Evolutionary conservation across 2,113 vertebrate species (phyloP).

Genomic region (Gila orcuttii): DNA sequence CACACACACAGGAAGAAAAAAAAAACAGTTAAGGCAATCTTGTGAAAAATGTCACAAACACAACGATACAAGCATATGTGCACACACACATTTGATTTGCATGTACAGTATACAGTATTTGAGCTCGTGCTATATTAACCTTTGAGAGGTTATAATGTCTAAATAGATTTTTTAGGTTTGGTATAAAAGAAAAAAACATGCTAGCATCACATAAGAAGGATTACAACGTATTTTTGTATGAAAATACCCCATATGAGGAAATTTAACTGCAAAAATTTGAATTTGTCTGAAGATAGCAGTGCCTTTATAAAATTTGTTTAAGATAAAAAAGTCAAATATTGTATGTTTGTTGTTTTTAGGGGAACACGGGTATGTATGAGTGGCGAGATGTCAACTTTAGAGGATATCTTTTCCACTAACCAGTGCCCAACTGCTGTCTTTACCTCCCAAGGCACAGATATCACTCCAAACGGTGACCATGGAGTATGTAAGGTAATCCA

Average conservation of each 20-base stretch:
- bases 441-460: constrained; percentile 80
- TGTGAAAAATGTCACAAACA: constrained; percentile 8
- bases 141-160: background rate
- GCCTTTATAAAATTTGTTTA: background rate
- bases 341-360: constrained; percentile 55
- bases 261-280: background rate
- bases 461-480: constrained; percentile 83
- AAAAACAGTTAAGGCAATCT: background rate
- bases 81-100: background rate
- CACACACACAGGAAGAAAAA: constrained; percentile 1
- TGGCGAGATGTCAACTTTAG: constrained; percentile 87
- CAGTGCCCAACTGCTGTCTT: constrained; percentile 74
- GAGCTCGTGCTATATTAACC: background rate
- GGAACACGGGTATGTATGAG: constrained; percentile 56
- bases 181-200: constrained; percentile 22
- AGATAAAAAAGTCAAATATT: background rate
- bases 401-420: constrained; percentile 78
- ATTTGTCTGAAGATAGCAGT: background rate
- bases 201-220: background rate
- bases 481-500: constrained; percentile 88
- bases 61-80: background rate
- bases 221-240: background rate
- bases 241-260: background rate
- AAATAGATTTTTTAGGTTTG: background rate
- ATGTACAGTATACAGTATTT: background rate